Evolutionary conservation across 2,888 invertebrate genomes (phyloP).

Genomic region (Troglohyphantes excavatus): DNA sequence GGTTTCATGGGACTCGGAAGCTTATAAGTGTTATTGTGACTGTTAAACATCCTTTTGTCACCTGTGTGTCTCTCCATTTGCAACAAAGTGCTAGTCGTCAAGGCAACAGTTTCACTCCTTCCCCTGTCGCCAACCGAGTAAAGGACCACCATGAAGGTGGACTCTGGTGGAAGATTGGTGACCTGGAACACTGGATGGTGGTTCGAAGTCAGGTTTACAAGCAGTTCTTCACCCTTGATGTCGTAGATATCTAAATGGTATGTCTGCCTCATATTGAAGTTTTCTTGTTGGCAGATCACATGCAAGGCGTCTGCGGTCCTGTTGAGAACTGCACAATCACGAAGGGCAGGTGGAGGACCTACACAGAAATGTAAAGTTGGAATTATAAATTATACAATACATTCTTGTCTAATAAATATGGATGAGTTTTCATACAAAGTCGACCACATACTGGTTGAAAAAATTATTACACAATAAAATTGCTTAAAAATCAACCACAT

Average conservation of each 20-base stretch:
- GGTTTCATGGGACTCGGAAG: not conserved
- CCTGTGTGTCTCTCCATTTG: conserved; percentile 72
- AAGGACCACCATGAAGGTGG: conserved; percentile 89
- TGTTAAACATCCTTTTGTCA: too few species aligned
- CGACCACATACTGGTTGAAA: too few species aligned
- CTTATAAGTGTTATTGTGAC: too few species aligned
- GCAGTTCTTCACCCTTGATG: conserved; percentile 86
- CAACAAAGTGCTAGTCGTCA: conserved; percentile 88
- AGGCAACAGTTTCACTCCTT: conserved; percentile 89
- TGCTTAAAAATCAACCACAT: too few species aligned
- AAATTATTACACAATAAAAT: too few species aligned
- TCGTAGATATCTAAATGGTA: conserved; percentile 90
- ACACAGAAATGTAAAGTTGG: not conserved
- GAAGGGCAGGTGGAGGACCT: conserved; percentile 94
- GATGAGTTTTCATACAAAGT: too few species aligned
- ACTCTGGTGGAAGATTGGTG: conserved; percentile 88
- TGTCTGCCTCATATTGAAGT: conserved; percentile 92
- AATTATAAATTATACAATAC: too few species aligned
- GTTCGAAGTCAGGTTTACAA: conserved; percentile 89
- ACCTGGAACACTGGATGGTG: conserved; percentile 88
- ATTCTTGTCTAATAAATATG: too few species aligned
- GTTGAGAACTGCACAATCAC: conserved; percentile 93
- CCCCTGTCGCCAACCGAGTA: conserved; percentile 92
- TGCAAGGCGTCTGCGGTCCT: conserved; percentile 92
- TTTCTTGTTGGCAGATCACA: conserved; percentile 91